phyloP scores from a whole-genome alignment of 2,797 vertebrate genomes.

The Poeciliopsis presidionis region DNA sequence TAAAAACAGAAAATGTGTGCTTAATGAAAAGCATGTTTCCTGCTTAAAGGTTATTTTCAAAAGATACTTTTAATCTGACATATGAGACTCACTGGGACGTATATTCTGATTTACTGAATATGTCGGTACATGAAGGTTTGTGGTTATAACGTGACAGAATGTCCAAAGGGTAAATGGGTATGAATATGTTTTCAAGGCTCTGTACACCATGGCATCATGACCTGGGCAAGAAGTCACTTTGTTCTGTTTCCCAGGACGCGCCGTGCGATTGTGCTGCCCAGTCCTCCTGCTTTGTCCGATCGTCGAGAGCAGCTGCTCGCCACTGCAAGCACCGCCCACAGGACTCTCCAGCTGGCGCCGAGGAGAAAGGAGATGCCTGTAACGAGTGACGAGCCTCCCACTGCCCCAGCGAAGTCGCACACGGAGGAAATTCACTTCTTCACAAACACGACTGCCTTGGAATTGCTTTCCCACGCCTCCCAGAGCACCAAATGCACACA shows the following conservation, averaged over 20 bases:
- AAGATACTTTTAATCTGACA: too few species aligned
- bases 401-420: constrained; percentile 25
- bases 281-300: constrained; percentile 86
- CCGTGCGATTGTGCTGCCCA: constrained; percentile 91
- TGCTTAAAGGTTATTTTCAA: too few species aligned
- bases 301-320: constrained; percentile 85
- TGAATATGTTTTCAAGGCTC: not conserved
- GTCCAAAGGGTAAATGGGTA: not conserved
- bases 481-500: constrained; percentile 24
- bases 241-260: constrained; percentile 83
- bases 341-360: constrained; percentile 76
- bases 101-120: too few species aligned
- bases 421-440: constrained; percentile 16
- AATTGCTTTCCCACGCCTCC: constrained; percentile 14
- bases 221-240: not conserved
- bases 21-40: too few species aligned
- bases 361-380: constrained; percentile 83
- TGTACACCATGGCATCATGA: not conserved
- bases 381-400: constrained; percentile 73
- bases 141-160: not conserved
- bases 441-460: constrained; percentile 55
- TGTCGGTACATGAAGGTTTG: not conserved
- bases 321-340: constrained; percentile 90
- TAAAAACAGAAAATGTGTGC: too few species aligned
- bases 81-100: too few species aligned